Evolutionary conservation across 2,113 vertebrate genomes (phyloP).

Genomic region (Cololabis saira): DNA sequence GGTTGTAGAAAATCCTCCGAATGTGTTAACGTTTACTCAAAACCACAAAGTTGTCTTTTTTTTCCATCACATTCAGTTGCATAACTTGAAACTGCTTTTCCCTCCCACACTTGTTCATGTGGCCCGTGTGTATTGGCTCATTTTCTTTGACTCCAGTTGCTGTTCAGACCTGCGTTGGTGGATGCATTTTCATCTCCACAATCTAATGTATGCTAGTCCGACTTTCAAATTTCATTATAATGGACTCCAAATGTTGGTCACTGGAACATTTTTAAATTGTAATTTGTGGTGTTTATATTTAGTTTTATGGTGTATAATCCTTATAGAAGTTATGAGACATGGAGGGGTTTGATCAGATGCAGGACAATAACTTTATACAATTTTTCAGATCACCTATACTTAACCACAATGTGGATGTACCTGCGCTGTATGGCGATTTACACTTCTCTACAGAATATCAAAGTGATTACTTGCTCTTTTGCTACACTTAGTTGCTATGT

Average conservation of each 20-base stretch:
- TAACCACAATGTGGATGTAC: too few species aligned
- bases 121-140: slow-evolving; percentile 23
- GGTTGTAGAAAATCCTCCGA: too few species aligned
- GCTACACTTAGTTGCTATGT: too few species aligned
- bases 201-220: slow-evolving; percentile 6
- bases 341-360: neutral
- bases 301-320: neutral
- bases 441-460: too few species aligned
- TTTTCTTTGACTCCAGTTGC: slow-evolving; percentile 6
- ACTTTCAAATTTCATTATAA: slow-evolving; percentile 23
- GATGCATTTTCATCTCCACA: slow-evolving; percentile 23
- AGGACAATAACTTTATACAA: neutral
- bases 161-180: slow-evolving; percentile 20
- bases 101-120: slow-evolving; percentile 37
- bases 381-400: too few species aligned
- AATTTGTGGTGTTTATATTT: slow-evolving; percentile 5
- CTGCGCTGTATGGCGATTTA: too few species aligned
- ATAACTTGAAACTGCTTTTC: slow-evolving; percentile 33
- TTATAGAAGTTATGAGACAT: neutral
- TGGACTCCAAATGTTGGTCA: slow-evolving; percentile 11
- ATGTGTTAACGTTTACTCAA: too few species aligned
- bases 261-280: neutral
- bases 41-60: too few species aligned
- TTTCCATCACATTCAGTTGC: slow-evolving; percentile 41
- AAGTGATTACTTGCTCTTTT: too few species aligned